A percentile compares a stretch with the other conserved stretches of the same genome.
These are phyloP conservation scores for Holacanthella duospinosa DNA, from an alignment of 2,888 invertebrate genomes.

Conservation along the genomic window DNA sequence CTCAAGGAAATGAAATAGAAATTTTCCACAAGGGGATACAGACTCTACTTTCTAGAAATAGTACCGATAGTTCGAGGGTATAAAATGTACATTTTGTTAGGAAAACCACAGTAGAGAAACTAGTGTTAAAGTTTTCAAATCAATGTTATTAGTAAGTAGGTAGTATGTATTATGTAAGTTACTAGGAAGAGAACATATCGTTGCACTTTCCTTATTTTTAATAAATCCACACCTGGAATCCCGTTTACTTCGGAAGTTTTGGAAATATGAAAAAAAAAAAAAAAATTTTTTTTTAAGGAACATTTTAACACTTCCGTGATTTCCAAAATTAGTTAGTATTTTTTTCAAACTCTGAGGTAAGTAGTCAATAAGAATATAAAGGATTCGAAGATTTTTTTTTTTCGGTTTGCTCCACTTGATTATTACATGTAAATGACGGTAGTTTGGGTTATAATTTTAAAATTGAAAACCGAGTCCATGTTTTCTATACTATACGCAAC, in stretches of 20 bases:
- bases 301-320: too few species aligned
- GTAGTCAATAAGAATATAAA: too few species aligned
- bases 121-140: neutral
- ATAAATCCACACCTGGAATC: neutral
- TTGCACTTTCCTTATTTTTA: neutral
- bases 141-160: neutral
- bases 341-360: neutral
- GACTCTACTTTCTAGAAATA: neutral
- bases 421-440: neutral
- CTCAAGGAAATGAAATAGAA: neutral
- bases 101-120: neutral
- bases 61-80: neutral
- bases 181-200: neutral
- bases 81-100: neutral
- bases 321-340: too few species aligned
- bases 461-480: neutral
- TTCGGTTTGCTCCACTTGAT: neutral
- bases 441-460: neutral
- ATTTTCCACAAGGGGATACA: neutral
- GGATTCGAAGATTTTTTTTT: neutral
- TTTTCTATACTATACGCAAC: slow-evolving; percentile 29
- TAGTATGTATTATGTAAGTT: neutral
- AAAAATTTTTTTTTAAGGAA: too few species aligned
- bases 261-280: too few species aligned
- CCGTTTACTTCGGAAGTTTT: neutral